Evolutionary conservation across 2,113 vertebrate genomes (phyloP), one percentile per base, ranked within the genome.

Genomic region (Delphinapterus leucas): DNA sequence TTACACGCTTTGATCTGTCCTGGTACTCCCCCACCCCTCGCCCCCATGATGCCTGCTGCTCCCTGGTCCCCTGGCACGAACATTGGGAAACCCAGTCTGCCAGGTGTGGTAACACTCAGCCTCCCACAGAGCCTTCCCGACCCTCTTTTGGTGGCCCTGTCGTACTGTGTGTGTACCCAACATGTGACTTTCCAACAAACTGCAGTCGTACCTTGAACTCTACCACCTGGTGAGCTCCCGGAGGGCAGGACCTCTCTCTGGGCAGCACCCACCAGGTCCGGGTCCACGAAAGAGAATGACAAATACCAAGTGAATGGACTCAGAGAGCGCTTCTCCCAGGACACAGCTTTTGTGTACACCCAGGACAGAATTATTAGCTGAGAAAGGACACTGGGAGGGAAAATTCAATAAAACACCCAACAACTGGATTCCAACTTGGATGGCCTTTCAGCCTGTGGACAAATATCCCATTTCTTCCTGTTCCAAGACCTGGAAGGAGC

Each of bases 301-400:
- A 84, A 92, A 88, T 58, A 49, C 53, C 28, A 60, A 70, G 20
- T 44, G 17, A 85, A 71, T 36, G 58, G 81, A 84, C 38, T 85
- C 36, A 60, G 68, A 79, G 8, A 31, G 33, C 31, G 38, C 92
- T 93, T 71, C 65, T 88, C 76, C 81, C 41, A 38, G 53, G 65
- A 70, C 38, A 47, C 31, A 53, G 36, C n/a, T 96, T 96, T 77
- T 67, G 44, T 82, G 67, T 74, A 88, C 76, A 93, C 26, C 76
- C 18, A 53, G 77, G 61, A 73, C 49, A 93, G 61, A 82, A 92
- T 67, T 95, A 81, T 68, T 80, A 86, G 85, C 36, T 92, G 83
- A 96, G 71, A 88, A 95, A 71, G 63, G 41, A 79, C 17, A 31
- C 15, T 61, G 63, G 44, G 49, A 96, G 33, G 38, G 53, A 44